Evolutionary conservation across 1,140 invertebrate species (phyloP), one percentile per base, ranked within the genome.

Genomic region (Drosophila mojavensis): DNA sequence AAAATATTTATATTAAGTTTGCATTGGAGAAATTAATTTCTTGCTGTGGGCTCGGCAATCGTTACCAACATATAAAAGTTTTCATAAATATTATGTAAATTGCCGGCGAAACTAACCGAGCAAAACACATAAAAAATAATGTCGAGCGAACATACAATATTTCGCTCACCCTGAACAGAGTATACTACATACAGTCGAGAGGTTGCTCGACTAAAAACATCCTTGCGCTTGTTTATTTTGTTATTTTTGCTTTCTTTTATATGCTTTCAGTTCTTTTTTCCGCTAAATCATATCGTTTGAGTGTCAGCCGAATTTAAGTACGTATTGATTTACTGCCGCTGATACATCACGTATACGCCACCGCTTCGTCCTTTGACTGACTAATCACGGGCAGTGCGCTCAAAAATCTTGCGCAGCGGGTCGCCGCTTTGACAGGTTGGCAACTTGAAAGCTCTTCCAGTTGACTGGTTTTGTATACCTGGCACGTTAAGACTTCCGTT

Each of bases 271-370:
- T 45, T 45, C 41, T 48, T 62, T 67, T 68, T 63, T 24, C n/a
- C 50, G 62, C 59, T 48, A 75, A 58, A 55, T 62, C 17, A 58
- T 62, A 54, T 54, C 60, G 63, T 56, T 80, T 77, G 78, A 83
- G 81, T 63, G 62, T 63, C 47, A 54, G 54, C 51, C 55, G 55
- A 56, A 74, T 86, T 86, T 82, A 74, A 68, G 68, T 79, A 88
- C 73, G 65, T 88, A 86, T 86, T 86, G 83, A 88, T 88, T 86
- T 79, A 70, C 54, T 56, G 48, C 41, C 65, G 64, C 51, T 70
- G 82, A 82, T 82, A 88, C 47, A 86, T 88, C 73, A 83, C 84
- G 73, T 83, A 80, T 79, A 66, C 72, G 78, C 67, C 77, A 61
- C 41, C 20, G 59, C 11, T 51, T 54, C 39, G 24, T 24, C 26